A percentile compares a stretch with the other conserved stretches of the same genome.
These are phyloP conservation scores for Clitarchus hookeri DNA, from an alignment of 2,888 invertebrate species.

Conservation along the genomic window DNA sequence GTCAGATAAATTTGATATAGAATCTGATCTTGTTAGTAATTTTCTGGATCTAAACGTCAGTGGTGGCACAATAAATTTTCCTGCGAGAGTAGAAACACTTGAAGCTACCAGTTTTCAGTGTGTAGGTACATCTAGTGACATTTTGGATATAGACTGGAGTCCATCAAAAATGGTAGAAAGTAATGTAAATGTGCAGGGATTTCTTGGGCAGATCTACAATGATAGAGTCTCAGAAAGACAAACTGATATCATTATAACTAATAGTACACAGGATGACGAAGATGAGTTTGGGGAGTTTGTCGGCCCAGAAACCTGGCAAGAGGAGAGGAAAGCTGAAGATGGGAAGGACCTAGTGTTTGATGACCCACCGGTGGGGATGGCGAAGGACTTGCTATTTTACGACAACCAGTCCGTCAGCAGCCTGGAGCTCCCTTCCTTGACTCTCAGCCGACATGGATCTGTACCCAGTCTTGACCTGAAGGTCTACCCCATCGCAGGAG, in stretches of 20 bases:
- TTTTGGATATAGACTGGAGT: background rate
- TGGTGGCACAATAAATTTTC: background rate
- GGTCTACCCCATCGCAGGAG: slow-evolving; percentile 51
- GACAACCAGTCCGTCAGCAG: slow-evolving; percentile 53
- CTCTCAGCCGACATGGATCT: slow-evolving; percentile 51
- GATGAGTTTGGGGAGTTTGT: slow-evolving; percentile 46
- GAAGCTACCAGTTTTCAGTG: background rate
- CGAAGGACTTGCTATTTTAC: slow-evolving; percentile 27
- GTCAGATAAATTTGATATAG: background rate
- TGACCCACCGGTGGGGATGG: background rate
- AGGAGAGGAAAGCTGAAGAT: slow-evolving; percentile 30
- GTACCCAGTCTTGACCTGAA: slow-evolving; percentile 55
- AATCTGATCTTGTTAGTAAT: slow-evolving; percentile 7
- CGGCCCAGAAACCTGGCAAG: slow-evolving; percentile 37
- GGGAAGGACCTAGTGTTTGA: slow-evolving; percentile 30
- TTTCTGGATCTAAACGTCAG: slow-evolving; percentile 16
- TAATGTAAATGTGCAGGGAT: background rate
- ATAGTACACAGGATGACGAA: slow-evolving; percentile 31
- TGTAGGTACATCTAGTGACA: background rate
- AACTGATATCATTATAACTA: background rate
- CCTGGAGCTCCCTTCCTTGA: slow-evolving; percentile 52
- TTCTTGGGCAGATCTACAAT: slow-evolving; percentile 28
- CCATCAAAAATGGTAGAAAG: background rate
- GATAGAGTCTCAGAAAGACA: background rate
- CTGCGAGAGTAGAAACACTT: background rate